phyloP scores from a whole-genome alignment of 1,140 invertebrate species.

The Drosophila insularis region DNA sequence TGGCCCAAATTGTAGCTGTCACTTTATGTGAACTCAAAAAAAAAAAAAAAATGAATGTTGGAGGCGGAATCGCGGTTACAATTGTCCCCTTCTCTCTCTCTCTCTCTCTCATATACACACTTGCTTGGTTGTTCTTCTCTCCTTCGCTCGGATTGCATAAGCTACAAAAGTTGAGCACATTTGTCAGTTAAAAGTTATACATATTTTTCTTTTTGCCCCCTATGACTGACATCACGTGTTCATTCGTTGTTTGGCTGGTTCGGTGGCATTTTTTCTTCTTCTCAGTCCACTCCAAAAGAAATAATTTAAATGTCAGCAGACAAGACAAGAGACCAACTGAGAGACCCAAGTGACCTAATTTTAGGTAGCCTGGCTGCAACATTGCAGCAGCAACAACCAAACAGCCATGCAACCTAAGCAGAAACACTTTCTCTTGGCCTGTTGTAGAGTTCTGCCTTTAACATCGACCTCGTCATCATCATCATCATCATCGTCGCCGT shows the following conservation, averaged over 20 bases:
- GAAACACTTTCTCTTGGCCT: conserved; percentile 74
- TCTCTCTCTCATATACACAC: neutral
- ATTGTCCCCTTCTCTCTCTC: conserved; percentile 35
- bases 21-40: conserved; percentile 25
- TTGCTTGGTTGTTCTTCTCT: neutral
- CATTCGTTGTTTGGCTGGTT: conserved; percentile 46
- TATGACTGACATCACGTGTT: conserved; percentile 60
- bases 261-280: conserved; percentile 67
- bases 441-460: conserved; percentile 44
- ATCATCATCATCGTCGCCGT: conserved; percentile 26
- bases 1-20: conserved; percentile 53
- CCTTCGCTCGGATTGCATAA: conserved; percentile 53
- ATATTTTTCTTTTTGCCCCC: conserved; percentile 34
- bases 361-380: conserved; percentile 18
- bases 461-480: conserved; percentile 6
- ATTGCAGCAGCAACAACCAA: conserved; percentile 42
- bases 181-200: conserved; percentile 58
- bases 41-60: neutral
- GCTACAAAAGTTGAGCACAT: conserved; percentile 38
- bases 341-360: conserved; percentile 64
- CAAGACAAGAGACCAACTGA: conserved; percentile 51
- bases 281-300: conserved; percentile 32
- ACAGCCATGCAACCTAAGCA: conserved; percentile 33
- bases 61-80: conserved; percentile 19
- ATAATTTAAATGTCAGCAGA: conserved; percentile 77